Conservation (phyloP, 1,140 invertebrate genomes). For the Ostrea denselamellosa region DNA sequence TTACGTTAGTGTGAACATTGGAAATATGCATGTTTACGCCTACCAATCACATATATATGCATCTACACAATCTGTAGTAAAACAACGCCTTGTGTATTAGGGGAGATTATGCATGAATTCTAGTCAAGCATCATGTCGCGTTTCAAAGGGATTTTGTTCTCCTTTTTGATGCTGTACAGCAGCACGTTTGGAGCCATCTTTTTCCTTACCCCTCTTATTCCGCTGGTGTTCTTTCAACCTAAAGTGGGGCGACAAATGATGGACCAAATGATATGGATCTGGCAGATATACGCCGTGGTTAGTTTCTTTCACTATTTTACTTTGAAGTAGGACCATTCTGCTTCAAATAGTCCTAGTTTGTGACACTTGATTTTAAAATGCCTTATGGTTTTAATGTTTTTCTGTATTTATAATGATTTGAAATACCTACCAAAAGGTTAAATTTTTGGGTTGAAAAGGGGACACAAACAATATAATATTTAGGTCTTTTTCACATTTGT, state of each 20-base stretch:
- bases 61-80: too few relatives aligned
- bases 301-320: neutral
- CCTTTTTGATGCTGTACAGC: slow-evolving; percentile 47
- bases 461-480: too few relatives aligned
- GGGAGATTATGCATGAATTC: neutral
- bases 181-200: slow-evolving; percentile 52
- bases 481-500: too few relatives aligned
- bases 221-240: slow-evolving; percentile 52
- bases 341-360: neutral
- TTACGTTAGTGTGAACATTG: too few relatives aligned
- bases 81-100: too few relatives aligned
- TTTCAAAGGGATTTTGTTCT: slow-evolving; percentile 50
- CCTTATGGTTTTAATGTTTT: too few relatives aligned
- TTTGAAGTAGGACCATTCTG: neutral
- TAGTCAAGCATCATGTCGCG: neutral
- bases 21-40: neutral
- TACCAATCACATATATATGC: neutral
- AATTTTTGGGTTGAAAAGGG: too few relatives aligned
- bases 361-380: neutral
- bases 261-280: slow-evolving; percentile 58
- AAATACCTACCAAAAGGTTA: too few relatives aligned
- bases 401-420: too few relatives aligned
- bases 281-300: slow-evolving; percentile 55
- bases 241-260: slow-evolving; percentile 49
- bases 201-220: slow-evolving; percentile 53